A percentile compares a stretch with the other conserved stretches of the same genome.
phyloP scores from a whole-genome alignment of 2,797 vertebrate genomes.

The Graptemys geographica region DNA sequence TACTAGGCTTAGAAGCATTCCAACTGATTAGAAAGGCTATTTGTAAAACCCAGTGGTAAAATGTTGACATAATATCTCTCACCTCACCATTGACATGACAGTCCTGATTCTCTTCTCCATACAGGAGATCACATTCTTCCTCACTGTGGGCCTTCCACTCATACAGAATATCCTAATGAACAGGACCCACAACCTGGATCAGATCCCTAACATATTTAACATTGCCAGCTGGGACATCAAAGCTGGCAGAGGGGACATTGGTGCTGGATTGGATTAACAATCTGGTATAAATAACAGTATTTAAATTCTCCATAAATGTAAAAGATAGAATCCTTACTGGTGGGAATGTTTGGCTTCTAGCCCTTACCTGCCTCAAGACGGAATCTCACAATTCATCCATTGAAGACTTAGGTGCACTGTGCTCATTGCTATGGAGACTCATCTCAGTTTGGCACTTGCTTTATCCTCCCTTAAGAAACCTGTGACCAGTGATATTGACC shows the following conservation, averaged over 20 bases:
- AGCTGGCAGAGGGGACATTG: no score
- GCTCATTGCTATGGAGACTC: not conserved
- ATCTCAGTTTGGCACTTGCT: not conserved
- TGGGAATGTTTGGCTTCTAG: not conserved
- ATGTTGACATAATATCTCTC: not conserved
- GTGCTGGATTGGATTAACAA: not conserved
- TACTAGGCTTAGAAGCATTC: not conserved
- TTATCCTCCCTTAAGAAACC: not conserved
- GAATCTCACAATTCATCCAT: not conserved
- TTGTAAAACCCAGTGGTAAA: not conserved
- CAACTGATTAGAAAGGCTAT: not conserved
- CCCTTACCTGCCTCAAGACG: not conserved
- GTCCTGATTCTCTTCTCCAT: not conserved
- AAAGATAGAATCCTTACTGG: not conserved
- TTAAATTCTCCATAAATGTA: not conserved
- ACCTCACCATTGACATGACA: not conserved
- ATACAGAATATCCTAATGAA: not conserved
- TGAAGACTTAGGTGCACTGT: not conserved
- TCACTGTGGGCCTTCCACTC: not conserved
- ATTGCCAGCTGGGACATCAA: no score
- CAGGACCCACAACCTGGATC: not conserved
- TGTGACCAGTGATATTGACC: rapidly evolving
- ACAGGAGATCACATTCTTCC: not conserved
- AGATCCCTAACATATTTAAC: no score
- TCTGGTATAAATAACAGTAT: not conserved